Conservation (phyloP, 2,113 vertebrate species). For the Bubo blakistoni region DNA sequence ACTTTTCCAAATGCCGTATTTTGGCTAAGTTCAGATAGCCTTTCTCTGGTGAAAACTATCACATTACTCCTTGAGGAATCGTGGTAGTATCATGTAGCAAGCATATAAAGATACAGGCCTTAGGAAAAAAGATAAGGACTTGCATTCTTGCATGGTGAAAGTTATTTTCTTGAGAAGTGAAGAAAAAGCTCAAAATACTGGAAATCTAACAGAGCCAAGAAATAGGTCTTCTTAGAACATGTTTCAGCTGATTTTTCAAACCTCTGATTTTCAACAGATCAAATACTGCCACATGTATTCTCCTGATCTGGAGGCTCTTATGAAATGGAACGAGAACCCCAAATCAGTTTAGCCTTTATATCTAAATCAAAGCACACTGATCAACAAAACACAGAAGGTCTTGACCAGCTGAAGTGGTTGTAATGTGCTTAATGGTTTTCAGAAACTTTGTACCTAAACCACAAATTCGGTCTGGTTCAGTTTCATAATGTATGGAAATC, state of each 20-base stretch:
- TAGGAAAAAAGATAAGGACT: background rate
- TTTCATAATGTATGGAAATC: background rate
- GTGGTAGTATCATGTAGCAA: background rate
- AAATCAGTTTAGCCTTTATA: background rate
- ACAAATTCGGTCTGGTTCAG: background rate
- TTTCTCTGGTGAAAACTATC: background rate
- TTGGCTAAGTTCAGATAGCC: background rate
- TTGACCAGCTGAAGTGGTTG: background rate
- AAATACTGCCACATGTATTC: background rate
- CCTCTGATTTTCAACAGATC: background rate
- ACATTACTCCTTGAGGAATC: background rate
- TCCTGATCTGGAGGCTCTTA: background rate
- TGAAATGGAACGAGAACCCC: background rate
- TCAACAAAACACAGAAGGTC: background rate
- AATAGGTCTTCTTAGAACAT: background rate
- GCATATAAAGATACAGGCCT: background rate
- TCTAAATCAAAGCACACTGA: background rate
- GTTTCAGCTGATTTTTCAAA: background rate
- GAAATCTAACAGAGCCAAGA: background rate
- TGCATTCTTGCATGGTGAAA: background rate
- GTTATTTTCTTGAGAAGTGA: background rate
- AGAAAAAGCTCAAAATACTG: background rate
- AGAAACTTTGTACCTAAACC: background rate
- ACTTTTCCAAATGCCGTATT: background rate
- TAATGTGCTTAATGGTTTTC: background rate